A percentile compares a stretch with the other conserved stretches of the same genome.
Conservation (phyloP, 1,140 invertebrate species). For the Calephelis nemesis region DNA sequence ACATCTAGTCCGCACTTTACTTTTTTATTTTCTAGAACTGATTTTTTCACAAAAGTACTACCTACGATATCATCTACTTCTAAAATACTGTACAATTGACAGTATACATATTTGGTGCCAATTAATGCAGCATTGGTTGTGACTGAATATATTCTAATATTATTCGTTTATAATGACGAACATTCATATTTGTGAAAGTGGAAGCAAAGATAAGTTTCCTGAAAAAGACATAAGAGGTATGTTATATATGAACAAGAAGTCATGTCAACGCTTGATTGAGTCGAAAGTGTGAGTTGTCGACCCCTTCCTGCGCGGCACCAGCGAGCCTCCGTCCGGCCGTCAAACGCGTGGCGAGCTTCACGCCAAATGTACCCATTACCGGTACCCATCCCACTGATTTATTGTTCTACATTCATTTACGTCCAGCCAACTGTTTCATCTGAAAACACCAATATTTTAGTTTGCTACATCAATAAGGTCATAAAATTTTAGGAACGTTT, state of each 20-base stretch:
- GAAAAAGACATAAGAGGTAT: background rate
- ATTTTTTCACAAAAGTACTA: no score
- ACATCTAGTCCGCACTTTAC: no score
- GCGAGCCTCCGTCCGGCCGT: conserved; percentile 54
- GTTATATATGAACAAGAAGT: conserved; percentile 21
- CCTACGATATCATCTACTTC: no score
- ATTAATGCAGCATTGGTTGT: no score
- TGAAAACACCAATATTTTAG: conserved; percentile 5
- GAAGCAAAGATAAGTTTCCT: conserved; percentile 1
- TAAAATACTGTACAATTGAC: no score
- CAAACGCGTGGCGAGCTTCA: conserved; percentile 38
- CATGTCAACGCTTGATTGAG: conserved; percentile 61
- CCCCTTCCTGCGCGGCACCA: conserved; percentile 54
- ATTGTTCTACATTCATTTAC: conserved; percentile 41
- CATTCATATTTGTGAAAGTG: no score
- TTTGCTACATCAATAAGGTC: background rate
- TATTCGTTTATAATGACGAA: no score
- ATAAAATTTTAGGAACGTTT: no score
- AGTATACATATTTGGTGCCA: no score
- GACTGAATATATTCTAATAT: no score
- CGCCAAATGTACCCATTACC: conserved; percentile 49
- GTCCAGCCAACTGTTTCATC: background rate
- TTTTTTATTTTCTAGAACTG: no score
- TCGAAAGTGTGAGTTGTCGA: conserved; percentile 55
- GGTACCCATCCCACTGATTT: conserved; percentile 35